Evolutionary conservation across 2,888 invertebrate species (phyloP).

Genomic region (Trichogramma dendrolimi): DNA sequence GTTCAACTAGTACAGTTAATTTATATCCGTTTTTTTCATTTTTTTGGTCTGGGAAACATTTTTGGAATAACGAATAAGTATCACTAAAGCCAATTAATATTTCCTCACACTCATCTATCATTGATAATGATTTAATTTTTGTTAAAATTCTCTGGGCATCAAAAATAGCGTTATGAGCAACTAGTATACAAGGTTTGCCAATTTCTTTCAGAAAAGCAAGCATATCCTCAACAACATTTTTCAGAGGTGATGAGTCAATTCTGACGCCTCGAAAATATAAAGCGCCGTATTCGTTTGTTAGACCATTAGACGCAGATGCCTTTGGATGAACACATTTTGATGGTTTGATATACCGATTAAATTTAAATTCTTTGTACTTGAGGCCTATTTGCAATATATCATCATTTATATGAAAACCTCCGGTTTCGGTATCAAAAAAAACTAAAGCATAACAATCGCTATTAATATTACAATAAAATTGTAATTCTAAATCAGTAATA

Average conservation of each 20-base stretch:
- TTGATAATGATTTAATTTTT: slow-evolving; percentile 18
- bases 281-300: neutral
- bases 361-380: slow-evolving; percentile 19
- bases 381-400: slow-evolving; percentile 26
- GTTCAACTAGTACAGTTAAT: slow-evolving; percentile 7
- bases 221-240: neutral
- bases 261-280: slow-evolving; percentile 5
- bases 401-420: slow-evolving; percentile 23
- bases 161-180: slow-evolving; percentile 23
- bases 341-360: slow-evolving; percentile 24
- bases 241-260: neutral
- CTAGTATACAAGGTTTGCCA: slow-evolving; percentile 15
- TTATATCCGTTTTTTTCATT: neutral
- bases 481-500: neutral
- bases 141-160: slow-evolving; percentile 14
- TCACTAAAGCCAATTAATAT: slow-evolving; percentile 8
- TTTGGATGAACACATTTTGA: slow-evolving; percentile 20
- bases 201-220: slow-evolving; percentile 3
- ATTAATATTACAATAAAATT: slow-evolving; percentile 3
- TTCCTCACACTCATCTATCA: slow-evolving; percentile 18
- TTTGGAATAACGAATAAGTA: slow-evolving; percentile 8
- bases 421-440: slow-evolving; percentile 27
- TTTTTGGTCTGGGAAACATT: neutral
- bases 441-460: slow-evolving; percentile 5
- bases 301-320: slow-evolving; percentile 22